These are phyloP conservation scores for Anaspis maculata DNA, from an alignment of 2,888 invertebrate species.

Conservation along the genomic window DNA sequence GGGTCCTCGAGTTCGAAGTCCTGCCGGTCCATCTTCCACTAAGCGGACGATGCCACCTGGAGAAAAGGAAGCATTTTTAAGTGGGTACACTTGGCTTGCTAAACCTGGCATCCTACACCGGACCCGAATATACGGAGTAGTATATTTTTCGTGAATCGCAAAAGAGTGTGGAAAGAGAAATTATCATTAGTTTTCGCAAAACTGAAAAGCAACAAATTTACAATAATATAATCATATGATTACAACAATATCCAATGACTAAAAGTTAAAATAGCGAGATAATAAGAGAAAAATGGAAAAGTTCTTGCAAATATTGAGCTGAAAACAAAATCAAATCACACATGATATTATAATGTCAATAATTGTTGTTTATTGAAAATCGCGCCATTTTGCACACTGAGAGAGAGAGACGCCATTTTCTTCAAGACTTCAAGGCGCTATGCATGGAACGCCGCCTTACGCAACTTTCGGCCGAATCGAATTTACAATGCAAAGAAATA, in stretches of 20 bases:
- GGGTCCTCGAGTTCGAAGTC: conserved; percentile 38
- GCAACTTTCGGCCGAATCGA: conserved; percentile 14
- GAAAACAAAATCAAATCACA: conserved; percentile 20
- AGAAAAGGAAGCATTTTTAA: conserved; percentile 49
- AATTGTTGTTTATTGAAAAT: too few species aligned
- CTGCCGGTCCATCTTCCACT: conserved; percentile 27
- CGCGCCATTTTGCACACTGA: conserved; percentile 26
- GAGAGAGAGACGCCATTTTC: conserved; percentile 29
- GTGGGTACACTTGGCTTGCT: conserved; percentile 39
- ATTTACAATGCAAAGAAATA: conserved; percentile 11
- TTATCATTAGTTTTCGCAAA: conserved; percentile 20
- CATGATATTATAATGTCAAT: too few species aligned
- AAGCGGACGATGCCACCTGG: conserved; percentile 44
- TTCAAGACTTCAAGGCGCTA: too few species aligned
- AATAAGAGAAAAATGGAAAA: too few species aligned
- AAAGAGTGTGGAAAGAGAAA: too few species aligned
- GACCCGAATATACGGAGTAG: too few species aligned
- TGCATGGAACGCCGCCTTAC: too few species aligned
- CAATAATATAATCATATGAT: neutral
- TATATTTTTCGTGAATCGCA: too few species aligned
- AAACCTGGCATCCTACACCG: conserved; percentile 42
- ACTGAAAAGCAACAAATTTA: conserved; percentile 2
- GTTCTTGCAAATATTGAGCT: conserved; percentile 13
- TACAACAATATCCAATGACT: conserved; percentile 11
- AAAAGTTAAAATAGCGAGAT: conserved; percentile 21